A percentile compares a stretch with the other conserved stretches of the same genome.
phyloP scores from a whole-genome alignment of 2,797 vertebrate species.

The Trachurus trachurus region DNA sequence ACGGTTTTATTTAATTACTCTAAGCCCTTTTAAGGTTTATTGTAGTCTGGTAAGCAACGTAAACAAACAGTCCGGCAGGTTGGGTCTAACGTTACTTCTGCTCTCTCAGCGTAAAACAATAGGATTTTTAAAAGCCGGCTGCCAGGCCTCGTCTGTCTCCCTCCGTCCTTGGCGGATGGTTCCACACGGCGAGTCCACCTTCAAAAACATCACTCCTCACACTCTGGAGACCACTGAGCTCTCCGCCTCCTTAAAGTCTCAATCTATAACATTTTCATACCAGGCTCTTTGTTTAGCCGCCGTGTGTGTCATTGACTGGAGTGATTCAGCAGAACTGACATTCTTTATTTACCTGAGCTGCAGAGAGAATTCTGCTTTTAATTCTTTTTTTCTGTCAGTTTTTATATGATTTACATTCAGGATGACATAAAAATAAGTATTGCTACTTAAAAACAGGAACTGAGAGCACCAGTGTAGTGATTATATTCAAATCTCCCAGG shows the following conservation, averaged over 20 bases:
- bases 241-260: background rate
- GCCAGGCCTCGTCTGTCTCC: background rate
- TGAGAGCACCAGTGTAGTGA: background rate
- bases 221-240: conserved; percentile 1
- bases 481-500: background rate
- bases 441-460: background rate
- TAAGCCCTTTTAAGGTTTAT: conserved; percentile 14
- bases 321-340: background rate
- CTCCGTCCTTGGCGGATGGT: conserved; percentile 15
- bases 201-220: conserved; percentile 14
- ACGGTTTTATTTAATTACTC: conserved; percentile 35
- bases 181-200: conserved; percentile 2
- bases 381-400: background rate
- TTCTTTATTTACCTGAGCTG: background rate
- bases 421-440: background rate
- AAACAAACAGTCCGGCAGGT: background rate
- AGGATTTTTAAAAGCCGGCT: background rate
- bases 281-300: background rate
- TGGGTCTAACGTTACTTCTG: background rate
- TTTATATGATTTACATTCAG: too few species aligned
- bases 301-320: background rate
- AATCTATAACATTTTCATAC: background rate
- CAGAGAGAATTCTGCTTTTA: background rate
- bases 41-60: background rate
- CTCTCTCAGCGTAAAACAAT: background rate